Conservation (phyloP, 2,113 vertebrate genomes). For the Silurus asotus region DNA sequence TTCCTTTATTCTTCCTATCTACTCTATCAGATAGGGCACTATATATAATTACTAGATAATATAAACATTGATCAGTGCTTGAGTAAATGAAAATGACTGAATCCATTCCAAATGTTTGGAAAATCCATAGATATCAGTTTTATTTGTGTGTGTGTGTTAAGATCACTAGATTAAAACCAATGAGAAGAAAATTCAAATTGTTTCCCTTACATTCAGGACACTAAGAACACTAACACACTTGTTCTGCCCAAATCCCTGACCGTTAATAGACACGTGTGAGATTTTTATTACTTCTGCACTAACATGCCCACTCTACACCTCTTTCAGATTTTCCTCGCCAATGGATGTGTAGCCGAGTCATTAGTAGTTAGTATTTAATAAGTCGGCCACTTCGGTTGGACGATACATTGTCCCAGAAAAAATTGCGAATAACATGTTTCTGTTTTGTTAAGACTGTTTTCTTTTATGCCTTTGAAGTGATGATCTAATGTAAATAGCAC, state of each 20-base stretch:
- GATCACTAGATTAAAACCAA: background rate
- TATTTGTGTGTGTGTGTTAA: background rate
- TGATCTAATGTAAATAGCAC: too few species aligned
- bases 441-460: too few species aligned
- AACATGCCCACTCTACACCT: background rate
- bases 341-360: background rate
- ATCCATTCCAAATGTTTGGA: background rate
- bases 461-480: too few species aligned
- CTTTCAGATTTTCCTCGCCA: background rate
- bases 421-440: too few species aligned
- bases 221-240: background rate
- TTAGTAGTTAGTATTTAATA: background rate
- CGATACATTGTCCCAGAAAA: too few species aligned
- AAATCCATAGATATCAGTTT: background rate
- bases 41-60: background rate
- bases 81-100: background rate
- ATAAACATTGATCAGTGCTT: background rate
- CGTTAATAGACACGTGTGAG: background rate
- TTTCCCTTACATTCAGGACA: background rate
- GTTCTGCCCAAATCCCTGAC: background rate
- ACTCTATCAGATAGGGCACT: background rate
- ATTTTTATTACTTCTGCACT: background rate
- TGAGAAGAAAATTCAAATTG: background rate
- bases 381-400: too few species aligned
- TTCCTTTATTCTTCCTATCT: too few species aligned